Base-by-base conservation (phyloP, 2,797 vertebrate species). In the Masticophis lateralis region DNA sequence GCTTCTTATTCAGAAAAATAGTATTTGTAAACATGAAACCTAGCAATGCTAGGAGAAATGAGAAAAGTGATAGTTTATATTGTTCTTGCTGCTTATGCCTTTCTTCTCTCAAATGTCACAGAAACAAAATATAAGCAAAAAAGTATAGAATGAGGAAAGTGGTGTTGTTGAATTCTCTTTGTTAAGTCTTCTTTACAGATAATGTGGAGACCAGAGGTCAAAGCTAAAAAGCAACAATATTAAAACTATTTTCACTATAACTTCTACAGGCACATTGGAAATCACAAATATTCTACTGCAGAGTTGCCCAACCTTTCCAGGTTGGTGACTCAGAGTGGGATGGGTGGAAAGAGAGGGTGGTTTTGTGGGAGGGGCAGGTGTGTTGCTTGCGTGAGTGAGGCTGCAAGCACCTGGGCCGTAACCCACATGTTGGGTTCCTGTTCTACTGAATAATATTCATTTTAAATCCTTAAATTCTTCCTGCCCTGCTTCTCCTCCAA, bases 401-500 rank as follows among this genome's bases (percentile, higher is more conserved):
- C 10, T 63, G 61, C 10, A 1, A 63, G 3, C 25, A 1, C 25
- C 25, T 63, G 10, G 27, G 10, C 61, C 3, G 4, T 3, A 1
- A 10, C 61, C 61, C 25, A 27, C 60, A 63, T 3, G 60, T 63
- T 63, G 60, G 60, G 27, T 11, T 10, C 25, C 25, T 63, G 10
- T 28, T 63, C n/a, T 9, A 86, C 60, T 89, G 59, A 3, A 60
- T 90, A 95, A 96, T 93, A 89, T 96, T 95, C 90, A 74, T 63
- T 60, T 94, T 95, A 92, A 95, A 94, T 51, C 7, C 47, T 51
- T 51, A 51, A 43, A 92, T 60, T 86, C 88, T 95, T 96, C 96
- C 89, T 90, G 59, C 88, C 95, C 90, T 94, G 92, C 92, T 93
- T 95, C 92, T 93, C 14, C n/a, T 92, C 18, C 4, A 94, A 7